These are phyloP conservation scores for Gnathonemus longibarbis DNA, from an alignment of 2,113 vertebrate species.

Conservation along the genomic window DNA sequence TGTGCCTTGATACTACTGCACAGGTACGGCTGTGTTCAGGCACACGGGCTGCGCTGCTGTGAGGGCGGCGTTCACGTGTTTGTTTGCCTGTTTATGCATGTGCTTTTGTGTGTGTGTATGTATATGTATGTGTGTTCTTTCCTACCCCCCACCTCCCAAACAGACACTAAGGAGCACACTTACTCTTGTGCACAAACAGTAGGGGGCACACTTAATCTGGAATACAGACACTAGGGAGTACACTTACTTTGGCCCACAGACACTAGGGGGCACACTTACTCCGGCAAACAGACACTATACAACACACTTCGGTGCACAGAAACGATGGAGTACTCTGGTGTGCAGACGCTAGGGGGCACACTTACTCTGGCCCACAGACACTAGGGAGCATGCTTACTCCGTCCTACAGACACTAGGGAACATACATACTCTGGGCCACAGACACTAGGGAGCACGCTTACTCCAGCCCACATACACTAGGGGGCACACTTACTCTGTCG, in stretches of 20 bases:
- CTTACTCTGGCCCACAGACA: too few species aligned
- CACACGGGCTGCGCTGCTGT: neutral
- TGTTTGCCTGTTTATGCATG: neutral
- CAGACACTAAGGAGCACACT: slow-evolving; percentile 62
- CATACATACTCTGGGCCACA: too few species aligned
- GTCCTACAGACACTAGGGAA: slow-evolving; percentile 24
- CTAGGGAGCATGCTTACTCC: too few species aligned
- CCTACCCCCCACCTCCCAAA: neutral
- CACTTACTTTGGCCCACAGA: slow-evolving; percentile 44
- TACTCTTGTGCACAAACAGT: slow-evolving; percentile 40
- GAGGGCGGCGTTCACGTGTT: neutral
- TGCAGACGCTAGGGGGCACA: too few species aligned
- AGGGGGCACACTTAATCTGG: slow-evolving; percentile 62
- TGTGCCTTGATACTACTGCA: slow-evolving; percentile 8
- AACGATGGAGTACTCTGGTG: too few species aligned
- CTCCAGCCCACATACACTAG: slow-evolving; percentile 26
- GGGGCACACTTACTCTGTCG: rapidly evolving
- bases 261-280: too few species aligned
- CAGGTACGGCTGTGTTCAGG: neutral
- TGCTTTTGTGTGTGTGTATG: neutral
- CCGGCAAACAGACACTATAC: too few species aligned
- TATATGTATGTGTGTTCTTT: neutral
- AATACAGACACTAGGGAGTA: slow-evolving; percentile 60
- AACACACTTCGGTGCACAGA: too few species aligned
- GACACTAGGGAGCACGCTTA: too few species aligned